phyloP scores from a whole-genome alignment of 2,888 invertebrate genomes.

The Ochropacha duplaris region DNA sequence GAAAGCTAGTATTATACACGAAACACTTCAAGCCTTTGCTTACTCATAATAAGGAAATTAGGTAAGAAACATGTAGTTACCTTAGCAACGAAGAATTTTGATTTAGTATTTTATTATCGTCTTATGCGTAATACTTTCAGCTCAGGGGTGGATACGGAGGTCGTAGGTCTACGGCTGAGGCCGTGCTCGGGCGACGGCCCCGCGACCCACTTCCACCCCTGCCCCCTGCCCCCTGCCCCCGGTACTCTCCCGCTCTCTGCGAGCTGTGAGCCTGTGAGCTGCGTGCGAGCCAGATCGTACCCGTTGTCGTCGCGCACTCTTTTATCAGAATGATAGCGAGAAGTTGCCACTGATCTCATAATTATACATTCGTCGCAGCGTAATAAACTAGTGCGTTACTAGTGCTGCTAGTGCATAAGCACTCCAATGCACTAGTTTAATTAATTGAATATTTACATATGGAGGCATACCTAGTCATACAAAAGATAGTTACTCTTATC shows the following conservation, averaged over 20 bases:
- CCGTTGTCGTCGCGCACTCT: conserved; percentile 41
- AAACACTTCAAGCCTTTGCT: too few species aligned
- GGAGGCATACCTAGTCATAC: background rate
- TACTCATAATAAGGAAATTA: too few species aligned
- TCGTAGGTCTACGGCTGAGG: conserved; percentile 60
- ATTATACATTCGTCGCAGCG: background rate
- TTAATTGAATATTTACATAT: background rate
- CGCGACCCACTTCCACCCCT: conserved; percentile 73
- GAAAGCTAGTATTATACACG: too few species aligned
- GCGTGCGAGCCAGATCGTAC: conserved; percentile 35
- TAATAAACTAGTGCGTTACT: background rate
- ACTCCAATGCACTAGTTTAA: background rate
- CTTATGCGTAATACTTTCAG: conserved; percentile 14
- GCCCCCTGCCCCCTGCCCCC: conserved; percentile 35
- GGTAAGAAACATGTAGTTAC: too few species aligned
- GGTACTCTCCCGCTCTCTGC: conserved; percentile 24
- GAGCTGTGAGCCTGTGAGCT: too few species aligned
- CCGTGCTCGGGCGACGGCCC: conserved; percentile 72
- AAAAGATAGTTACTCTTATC: background rate
- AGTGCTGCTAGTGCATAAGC: background rate
- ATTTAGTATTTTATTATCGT: background rate
- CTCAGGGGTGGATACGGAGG: conserved; percentile 53
- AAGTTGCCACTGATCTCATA: conserved; percentile 40
- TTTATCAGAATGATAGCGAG: conserved; percentile 68
- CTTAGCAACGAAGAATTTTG: background rate